These are phyloP conservation scores for Brachirus orientalis DNA, from an alignment of 2,113 vertebrate genomes.

Conservation along the genomic window DNA sequence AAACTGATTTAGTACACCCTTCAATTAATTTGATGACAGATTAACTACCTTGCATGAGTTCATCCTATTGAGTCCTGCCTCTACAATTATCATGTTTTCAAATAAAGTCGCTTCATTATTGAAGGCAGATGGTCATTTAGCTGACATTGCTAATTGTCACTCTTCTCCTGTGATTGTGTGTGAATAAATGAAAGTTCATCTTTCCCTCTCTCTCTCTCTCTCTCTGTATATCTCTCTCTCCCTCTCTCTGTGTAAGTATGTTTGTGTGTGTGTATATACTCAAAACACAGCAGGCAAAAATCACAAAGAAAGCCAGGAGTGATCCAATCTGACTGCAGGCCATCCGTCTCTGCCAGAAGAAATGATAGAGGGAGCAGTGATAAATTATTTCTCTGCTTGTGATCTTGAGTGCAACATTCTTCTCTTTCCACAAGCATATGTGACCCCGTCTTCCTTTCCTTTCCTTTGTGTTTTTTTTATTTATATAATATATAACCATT, in stretches of 20 bases:
- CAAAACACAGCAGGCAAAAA: conserved; percentile 42
- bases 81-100: conserved; percentile 54
- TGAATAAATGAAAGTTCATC: conserved; percentile 11
- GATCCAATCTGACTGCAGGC: conserved; percentile 65
- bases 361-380: conserved; percentile 68
- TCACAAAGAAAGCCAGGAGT: conserved; percentile 55
- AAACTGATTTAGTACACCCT: conserved; percentile 41
- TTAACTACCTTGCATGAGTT: conserved; percentile 54
- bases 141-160: conserved; percentile 56
- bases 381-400: conserved; percentile 78
- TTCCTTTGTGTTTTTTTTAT: not conserved
- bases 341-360: conserved; percentile 74
- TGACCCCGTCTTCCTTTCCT: conserved; percentile 71
- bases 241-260: conserved; percentile 2
- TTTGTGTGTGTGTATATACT: conserved; percentile 1
- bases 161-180: conserved; percentile 25
- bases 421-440: conserved; percentile 76
- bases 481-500: conserved; percentile 53
- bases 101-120: conserved; percentile 54
- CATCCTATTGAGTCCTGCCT: conserved; percentile 40
- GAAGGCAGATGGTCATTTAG: conserved; percentile 63
- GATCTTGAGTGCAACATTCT: conserved; percentile 72
- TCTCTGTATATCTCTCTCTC: too few relatives aligned
- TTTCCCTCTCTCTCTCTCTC: not conserved
- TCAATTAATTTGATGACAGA: conserved; percentile 53